A percentile compares a stretch with the other conserved stretches of the same genome.
Conservation (phyloP, 2,113 vertebrate species). For the Andinoacara biseriatus region DNA sequence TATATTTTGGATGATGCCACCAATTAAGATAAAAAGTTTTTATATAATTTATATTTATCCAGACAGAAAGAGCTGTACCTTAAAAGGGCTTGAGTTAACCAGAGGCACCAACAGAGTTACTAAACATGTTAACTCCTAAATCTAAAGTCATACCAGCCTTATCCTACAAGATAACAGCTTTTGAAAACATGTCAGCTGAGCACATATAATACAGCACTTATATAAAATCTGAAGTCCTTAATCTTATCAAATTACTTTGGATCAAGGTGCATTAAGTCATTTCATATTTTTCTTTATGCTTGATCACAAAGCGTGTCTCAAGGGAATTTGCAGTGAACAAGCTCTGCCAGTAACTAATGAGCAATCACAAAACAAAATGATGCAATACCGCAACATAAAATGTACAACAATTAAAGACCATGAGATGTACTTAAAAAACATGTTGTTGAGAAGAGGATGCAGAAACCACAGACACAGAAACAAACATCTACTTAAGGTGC, state of each 20-base stretch:
- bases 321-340: slow-evolving; percentile 1
- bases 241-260: slow-evolving; percentile 13
- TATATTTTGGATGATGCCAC: neutral
- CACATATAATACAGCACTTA: neutral
- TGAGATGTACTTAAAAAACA: neutral
- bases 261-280: slow-evolving; percentile 30
- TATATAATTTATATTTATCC: neutral
- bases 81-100: neutral
- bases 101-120: neutral
- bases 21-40: neutral
- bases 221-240: neutral
- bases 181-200: neutral
- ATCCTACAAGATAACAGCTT: neutral
- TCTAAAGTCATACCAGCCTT: neutral
- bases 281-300: slow-evolving; percentile 10
- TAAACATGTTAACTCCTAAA: neutral
- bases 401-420: neutral
- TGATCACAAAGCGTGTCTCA: slow-evolving; percentile 18
- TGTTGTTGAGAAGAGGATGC: neutral
- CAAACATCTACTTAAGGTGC: neutral
- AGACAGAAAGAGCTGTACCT: neutral
- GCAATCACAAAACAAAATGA: slow-evolving; percentile 13
- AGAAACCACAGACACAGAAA: neutral
- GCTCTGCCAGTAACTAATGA: slow-evolving; percentile 26
- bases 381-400: neutral